Percentiles rank a stretch among this genome's conserved stretches.
These are phyloP conservation scores for Cheilosia variabilis DNA, from an alignment of 2,888 invertebrate genomes.

Conservation along the genomic window DNA sequence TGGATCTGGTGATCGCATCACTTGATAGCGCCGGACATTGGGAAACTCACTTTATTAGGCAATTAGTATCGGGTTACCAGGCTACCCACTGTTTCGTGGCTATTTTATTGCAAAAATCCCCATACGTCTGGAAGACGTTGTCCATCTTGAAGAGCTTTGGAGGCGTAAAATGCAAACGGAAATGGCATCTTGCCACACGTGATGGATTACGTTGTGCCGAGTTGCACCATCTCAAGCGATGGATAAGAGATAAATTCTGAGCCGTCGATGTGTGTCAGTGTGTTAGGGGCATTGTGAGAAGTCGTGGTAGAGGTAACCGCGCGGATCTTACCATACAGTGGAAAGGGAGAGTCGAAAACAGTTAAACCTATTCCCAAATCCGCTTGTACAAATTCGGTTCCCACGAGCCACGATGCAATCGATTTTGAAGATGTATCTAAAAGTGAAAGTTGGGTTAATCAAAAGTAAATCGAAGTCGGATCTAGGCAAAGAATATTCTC, in stretches of 20 bases:
- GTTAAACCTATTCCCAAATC: background rate
- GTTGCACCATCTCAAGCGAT: slow-evolving; percentile 2
- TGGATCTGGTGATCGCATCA: slow-evolving; percentile 61
- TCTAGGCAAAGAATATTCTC: too few species aligned
- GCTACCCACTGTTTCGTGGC: slow-evolving; percentile 13
- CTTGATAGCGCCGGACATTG: slow-evolving; percentile 66
- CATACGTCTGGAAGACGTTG: slow-evolving; percentile 24
- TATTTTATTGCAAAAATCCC: slow-evolving; percentile 38
- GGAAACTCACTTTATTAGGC: slow-evolving; percentile 71
- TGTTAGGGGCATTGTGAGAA: background rate
- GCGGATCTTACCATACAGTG: background rate
- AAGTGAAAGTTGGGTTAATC: background rate
- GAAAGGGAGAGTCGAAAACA: background rate
- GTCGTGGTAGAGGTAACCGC: background rate
- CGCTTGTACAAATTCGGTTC: background rate
- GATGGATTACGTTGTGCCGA: slow-evolving; percentile 11
- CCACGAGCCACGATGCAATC: background rate
- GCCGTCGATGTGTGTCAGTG: background rate
- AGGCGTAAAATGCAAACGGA: slow-evolving; percentile 61
- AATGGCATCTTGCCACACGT: slow-evolving; percentile 46
- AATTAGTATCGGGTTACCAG: slow-evolving; percentile 68
- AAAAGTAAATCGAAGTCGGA: background rate
- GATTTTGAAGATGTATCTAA: background rate
- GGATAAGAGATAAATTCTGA: background rate
- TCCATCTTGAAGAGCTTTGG: slow-evolving; percentile 27